Percentiles rank a stretch among this genome's conserved stretches.
phyloP scores from a whole-genome alignment of 2,113 vertebrate species.

The Melierax canorus region DNA sequence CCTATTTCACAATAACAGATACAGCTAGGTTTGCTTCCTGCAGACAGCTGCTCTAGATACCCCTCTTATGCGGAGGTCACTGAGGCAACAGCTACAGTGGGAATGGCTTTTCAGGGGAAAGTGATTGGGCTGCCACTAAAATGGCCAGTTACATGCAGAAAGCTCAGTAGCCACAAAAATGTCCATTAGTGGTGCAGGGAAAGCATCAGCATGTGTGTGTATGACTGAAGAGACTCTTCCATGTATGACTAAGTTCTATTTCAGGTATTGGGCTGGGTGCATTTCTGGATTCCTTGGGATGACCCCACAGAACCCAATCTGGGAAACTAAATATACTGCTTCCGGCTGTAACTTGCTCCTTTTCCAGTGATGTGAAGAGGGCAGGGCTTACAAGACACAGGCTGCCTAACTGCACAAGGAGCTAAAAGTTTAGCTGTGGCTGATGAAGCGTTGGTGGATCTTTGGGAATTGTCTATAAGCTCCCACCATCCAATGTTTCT shows the following conservation, averaged over 20 bases:
- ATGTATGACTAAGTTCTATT: constrained; percentile 3
- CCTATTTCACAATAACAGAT: neutral
- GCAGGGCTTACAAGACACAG: neutral
- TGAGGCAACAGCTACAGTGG: neutral
- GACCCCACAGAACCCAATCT: constrained; percentile 4
- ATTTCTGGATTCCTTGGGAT: constrained; percentile 17
- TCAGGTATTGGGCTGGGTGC: neutral
- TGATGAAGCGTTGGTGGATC: neutral
- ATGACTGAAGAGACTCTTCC: neutral
- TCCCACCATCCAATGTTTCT: neutral
- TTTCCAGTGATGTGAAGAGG: neutral
- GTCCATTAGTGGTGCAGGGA: neutral
- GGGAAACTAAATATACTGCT: neutral
- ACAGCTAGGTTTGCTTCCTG: neutral
- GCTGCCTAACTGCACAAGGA: neutral
- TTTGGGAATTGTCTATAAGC: neutral
- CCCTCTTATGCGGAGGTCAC: neutral
- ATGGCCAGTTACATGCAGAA: constrained; percentile 16
- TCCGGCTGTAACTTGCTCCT: neutral
- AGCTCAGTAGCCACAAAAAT: constrained; percentile 28
- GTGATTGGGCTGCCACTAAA: neutral
- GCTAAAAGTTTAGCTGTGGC: neutral
- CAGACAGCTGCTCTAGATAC: neutral
- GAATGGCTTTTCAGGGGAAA: neutral
- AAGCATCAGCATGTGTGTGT: neutral